phyloP scores from a whole-genome alignment of 2,113 vertebrate species.

The Planiliza haematocheilus region DNA sequence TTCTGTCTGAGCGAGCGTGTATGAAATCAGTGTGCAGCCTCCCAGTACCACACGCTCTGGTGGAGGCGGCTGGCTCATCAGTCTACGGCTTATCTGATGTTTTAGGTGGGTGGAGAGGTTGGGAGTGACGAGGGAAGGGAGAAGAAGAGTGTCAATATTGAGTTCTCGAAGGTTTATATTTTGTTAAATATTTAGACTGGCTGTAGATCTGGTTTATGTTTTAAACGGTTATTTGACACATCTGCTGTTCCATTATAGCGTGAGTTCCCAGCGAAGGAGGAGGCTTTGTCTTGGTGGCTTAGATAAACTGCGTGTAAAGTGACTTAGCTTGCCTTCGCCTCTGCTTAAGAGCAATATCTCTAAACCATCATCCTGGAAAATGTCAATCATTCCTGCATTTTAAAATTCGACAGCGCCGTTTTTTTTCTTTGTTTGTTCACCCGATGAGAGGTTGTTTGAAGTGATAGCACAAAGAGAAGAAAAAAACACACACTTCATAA shows the following conservation, averaged over 20 bases:
- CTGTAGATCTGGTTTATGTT: conserved; percentile 12
- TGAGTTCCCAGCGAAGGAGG: conserved; percentile 9
- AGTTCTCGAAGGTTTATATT: conserved; percentile 42
- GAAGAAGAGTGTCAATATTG: conserved; percentile 47
- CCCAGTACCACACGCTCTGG: conserved; percentile 74
- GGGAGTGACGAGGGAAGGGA: conserved; percentile 51
- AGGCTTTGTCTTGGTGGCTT: conserved; percentile 20
- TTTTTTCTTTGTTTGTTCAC: conserved; percentile 1
- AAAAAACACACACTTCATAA: neutral
- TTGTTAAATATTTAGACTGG: conserved; percentile 50
- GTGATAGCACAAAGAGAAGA: neutral
- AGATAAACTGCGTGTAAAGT: conserved; percentile 37
- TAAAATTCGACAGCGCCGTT: neutral
- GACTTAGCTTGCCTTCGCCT: conserved; percentile 51
- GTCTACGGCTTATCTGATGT: conserved; percentile 76
- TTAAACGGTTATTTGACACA: conserved; percentile 21
- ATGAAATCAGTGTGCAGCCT: conserved; percentile 78
- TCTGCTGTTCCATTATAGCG: conserved; percentile 21
- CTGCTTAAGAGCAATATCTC: conserved; percentile 25
- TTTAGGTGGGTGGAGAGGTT: conserved; percentile 74
- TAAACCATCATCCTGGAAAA: conserved; percentile 23
- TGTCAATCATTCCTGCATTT: conserved; percentile 1
- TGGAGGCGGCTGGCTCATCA: conserved; percentile 78
- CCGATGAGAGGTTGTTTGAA: conserved; percentile 15
- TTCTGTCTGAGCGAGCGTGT: conserved; percentile 80